Percentiles rank a stretch among this genome's conserved stretches.
Conservation (phyloP, 2,113 vertebrate species). For the Sander lucioperca region DNA sequence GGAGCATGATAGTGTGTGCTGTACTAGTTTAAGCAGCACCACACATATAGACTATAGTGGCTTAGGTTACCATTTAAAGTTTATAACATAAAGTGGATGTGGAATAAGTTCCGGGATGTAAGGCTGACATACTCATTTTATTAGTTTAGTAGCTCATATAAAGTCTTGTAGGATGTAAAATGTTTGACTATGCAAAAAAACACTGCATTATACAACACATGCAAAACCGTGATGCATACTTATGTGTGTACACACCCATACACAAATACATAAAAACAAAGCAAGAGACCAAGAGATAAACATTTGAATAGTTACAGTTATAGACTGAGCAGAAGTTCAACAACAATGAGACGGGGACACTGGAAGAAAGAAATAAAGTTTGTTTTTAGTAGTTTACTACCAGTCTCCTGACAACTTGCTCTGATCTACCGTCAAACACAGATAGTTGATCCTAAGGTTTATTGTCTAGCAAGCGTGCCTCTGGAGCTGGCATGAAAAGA, state of each 20-base stretch:
- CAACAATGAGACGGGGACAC: conserved; percentile 5
- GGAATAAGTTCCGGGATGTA: background rate
- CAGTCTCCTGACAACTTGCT: conserved; percentile 21
- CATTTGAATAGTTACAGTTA: conserved; percentile 11
- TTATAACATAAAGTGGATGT: background rate
- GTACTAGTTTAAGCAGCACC: too few species aligned
- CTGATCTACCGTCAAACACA: conserved; percentile 26
- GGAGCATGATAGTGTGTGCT: background rate
- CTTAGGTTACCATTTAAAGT: background rate
- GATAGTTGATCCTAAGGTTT: conserved; percentile 14
- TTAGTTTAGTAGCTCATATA: background rate
- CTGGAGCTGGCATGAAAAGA: conserved; percentile 15
- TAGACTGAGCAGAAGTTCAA: conserved; percentile 12
- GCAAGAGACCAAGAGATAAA: background rate
- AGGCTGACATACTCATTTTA: background rate
- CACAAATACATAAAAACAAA: background rate
- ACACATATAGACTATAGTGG: background rate
- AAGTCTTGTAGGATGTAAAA: background rate
- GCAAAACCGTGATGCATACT: conserved; percentile 3
- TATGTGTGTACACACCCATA: conserved; percentile 1
- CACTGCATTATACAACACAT: background rate
- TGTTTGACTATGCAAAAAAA: conserved; percentile 19
- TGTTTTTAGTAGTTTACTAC: conserved; percentile 19
- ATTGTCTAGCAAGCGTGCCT: background rate
- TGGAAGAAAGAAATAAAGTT: conserved; percentile 3